A percentile compares a stretch with the other conserved stretches of the same genome.
These are phyloP conservation scores for Acipenser transmontanus DNA, from an alignment of 2,797 vertebrate species.

Conservation along the genomic window DNA sequence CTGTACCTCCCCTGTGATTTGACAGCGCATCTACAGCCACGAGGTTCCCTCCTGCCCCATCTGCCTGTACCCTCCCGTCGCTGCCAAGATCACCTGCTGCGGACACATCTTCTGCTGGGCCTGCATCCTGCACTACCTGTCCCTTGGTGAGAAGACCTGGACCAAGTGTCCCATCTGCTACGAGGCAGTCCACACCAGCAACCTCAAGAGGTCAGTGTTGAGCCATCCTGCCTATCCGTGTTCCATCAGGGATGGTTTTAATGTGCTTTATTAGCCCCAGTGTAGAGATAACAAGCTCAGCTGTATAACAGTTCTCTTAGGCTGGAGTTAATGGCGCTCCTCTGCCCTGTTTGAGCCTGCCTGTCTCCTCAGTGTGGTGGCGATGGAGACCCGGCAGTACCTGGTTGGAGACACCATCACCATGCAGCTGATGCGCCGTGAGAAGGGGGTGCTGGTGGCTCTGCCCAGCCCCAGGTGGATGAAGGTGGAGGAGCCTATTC, in stretches of 20 bases:
- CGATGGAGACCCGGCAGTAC: conserved; percentile 89
- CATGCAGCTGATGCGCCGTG: conserved; percentile 90
- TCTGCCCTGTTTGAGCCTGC: background rate
- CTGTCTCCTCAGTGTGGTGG: conserved; percentile 74
- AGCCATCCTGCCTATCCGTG: background rate
- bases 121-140: conserved; percentile 95
- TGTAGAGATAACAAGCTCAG: too few relatives aligned
- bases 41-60: conserved; percentile 97
- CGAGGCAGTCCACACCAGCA: conserved; percentile 78
- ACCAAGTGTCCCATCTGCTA: conserved; percentile 97
- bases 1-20: conserved; percentile 15
- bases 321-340: background rate
- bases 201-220: conserved; percentile 84
- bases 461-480: conserved; percentile 90
- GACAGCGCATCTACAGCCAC: conserved; percentile 93
- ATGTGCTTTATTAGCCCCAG: too few relatives aligned
- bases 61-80: conserved; percentile 90
- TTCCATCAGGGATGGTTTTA: too few relatives aligned
- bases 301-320: background rate
- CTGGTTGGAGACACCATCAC: conserved; percentile 82
- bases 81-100: conserved; percentile 92
- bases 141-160: conserved; percentile 89
- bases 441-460: conserved; percentile 87
- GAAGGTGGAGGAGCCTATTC: conserved; percentile 85
- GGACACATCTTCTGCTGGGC: conserved; percentile 98